Percentiles rank a stretch among this genome's conserved stretches.
Conservation (phyloP, 2,888 invertebrate genomes). For the Diaprepes abbreviatus region DNA sequence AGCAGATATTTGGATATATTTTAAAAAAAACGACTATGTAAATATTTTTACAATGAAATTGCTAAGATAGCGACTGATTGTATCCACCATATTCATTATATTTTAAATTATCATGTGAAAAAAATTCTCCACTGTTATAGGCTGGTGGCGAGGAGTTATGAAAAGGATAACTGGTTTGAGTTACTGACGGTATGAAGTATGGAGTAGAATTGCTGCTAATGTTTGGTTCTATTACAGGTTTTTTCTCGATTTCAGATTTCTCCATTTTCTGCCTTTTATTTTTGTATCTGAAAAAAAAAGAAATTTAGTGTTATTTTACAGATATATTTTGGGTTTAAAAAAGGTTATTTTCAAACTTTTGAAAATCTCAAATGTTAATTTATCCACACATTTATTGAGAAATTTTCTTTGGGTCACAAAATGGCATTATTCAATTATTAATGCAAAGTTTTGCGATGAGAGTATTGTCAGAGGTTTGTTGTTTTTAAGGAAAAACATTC, state of each 20-base stretch:
- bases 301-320: neutral
- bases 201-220: conserved; percentile 8
- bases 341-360: no score
- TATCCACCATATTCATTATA: conserved; percentile 49
- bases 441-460: no score
- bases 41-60: no score
- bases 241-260: conserved; percentile 51
- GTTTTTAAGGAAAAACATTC: no score
- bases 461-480: no score
- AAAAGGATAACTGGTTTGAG: conserved; percentile 30
- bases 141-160: conserved; percentile 36
- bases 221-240: conserved; percentile 17
- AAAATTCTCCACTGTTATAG: conserved; percentile 49
- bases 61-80: conserved; percentile 7
- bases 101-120: conserved; percentile 49
- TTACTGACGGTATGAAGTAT: conserved; percentile 22
- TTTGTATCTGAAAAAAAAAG: conserved; percentile 53
- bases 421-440: no score
- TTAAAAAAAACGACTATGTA: no score
- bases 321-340: no score
- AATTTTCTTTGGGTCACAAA: no score
- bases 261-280: conserved; percentile 58
- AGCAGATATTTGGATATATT: no score
- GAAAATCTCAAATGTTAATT: no score
- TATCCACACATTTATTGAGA: no score